phyloP scores from a whole-genome alignment of 2,797 vertebrate genomes.

The Eremophila alpestris region DNA sequence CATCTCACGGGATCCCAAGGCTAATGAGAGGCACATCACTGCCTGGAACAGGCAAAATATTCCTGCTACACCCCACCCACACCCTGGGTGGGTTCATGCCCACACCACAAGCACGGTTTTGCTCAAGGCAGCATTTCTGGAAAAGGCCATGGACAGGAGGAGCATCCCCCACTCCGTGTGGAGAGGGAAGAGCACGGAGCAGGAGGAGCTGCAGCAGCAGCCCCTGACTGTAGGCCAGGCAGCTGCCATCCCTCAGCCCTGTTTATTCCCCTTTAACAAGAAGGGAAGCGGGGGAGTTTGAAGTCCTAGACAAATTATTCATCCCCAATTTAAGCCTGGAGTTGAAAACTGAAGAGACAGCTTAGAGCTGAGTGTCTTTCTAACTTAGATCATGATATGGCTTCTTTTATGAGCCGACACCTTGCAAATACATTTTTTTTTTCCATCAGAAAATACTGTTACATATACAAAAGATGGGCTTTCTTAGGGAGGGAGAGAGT shows the following conservation, averaged over 20 bases:
- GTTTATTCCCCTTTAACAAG: background rate
- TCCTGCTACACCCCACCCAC: background rate
- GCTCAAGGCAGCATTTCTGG: background rate
- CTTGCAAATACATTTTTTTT: background rate
- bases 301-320: background rate
- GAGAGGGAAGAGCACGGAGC: background rate
- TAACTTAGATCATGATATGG: background rate
- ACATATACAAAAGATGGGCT: background rate
- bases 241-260: background rate
- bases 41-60: background rate
- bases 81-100: accelerated
- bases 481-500: background rate
- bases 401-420: background rate
- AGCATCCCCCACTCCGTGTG: background rate
- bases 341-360: background rate
- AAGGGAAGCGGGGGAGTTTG: background rate
- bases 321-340: background rate
- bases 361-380: background rate
- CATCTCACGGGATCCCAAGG: background rate
- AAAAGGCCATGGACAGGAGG: accelerated
- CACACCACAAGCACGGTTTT: background rate
- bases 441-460: background rate
- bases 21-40: background rate
- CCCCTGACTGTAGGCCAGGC: background rate
- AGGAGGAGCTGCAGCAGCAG: background rate